These are phyloP conservation scores for Nycteola revayana DNA, from an alignment of 2,888 invertebrate genomes.

Conservation along the genomic window DNA sequence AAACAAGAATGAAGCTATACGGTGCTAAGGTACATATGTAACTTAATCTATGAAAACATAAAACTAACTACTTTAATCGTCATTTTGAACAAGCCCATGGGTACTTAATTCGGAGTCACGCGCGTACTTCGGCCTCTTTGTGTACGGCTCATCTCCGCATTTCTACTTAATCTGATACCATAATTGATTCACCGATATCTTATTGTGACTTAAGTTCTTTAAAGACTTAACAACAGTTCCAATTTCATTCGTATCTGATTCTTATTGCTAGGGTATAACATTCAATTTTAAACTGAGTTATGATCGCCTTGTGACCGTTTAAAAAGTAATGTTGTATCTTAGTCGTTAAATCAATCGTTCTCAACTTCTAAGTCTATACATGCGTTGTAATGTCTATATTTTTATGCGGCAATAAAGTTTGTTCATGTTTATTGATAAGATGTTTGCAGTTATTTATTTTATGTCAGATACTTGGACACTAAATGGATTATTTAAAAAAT, in stretches of 20 bases:
- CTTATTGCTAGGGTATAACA: no score
- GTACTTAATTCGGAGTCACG: conserved; percentile 67
- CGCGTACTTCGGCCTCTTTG: conserved; percentile 53
- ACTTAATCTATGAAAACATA: no score
- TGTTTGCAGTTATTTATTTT: background rate
- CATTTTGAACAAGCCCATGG: conserved; percentile 31
- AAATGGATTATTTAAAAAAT: no score
- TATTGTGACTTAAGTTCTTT: no score
- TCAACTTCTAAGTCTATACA: conserved; percentile 11
- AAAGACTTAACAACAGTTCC: background rate
- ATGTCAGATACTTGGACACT: no score
- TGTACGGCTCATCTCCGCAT: conserved; percentile 56
- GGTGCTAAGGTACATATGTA: no score
- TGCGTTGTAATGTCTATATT: conserved; percentile 22
- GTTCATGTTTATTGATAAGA: conserved; percentile 25
- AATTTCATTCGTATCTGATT: no score
- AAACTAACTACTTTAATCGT: conserved; percentile 2
- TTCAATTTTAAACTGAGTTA: no score
- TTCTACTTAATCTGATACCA: conserved; percentile 64
- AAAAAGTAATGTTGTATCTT: no score
- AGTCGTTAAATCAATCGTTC: conserved; percentile 32
- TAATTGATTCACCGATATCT: conserved; percentile 49
- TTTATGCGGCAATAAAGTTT: conserved; percentile 18
- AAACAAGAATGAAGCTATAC: no score
- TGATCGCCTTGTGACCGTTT: no score